Evolutionary conservation across 2,797 vertebrate species (phyloP).

Genomic region (Anisognathus igniventris): DNA sequence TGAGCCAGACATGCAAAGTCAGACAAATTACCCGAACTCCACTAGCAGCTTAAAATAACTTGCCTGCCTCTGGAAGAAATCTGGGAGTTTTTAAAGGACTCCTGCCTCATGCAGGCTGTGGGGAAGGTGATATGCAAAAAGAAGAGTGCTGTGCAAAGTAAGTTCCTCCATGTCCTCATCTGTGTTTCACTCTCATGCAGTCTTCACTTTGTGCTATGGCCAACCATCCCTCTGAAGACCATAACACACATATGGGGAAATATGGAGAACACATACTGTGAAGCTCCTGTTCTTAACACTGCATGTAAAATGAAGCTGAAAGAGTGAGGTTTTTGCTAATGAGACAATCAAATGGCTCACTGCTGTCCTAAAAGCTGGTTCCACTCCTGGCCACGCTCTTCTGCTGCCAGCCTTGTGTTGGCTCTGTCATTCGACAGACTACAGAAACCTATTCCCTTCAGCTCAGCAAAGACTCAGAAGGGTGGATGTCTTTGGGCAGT

Average conservation of each 20-base stretch:
- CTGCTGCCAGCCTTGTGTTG: not conserved
- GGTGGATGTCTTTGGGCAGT: not conserved
- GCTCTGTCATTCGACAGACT: not conserved
- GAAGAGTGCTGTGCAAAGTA: not conserved
- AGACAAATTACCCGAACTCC: not conserved
- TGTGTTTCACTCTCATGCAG: not conserved
- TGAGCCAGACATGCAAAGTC: not conserved
- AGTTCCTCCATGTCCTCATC: not conserved
- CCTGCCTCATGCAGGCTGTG: not conserved
- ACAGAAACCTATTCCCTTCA: not conserved
- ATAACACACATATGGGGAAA: not conserved
- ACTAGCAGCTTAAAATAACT: not conserved
- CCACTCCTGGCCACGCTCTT: not conserved
- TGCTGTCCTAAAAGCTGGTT: slow-evolving; percentile 17
- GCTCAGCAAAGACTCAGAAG: not conserved
- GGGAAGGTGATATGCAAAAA: not conserved
- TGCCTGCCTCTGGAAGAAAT: not conserved
- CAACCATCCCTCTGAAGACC: not conserved
- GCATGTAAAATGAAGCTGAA: slow-evolving; percentile 6
- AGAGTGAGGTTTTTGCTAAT: not conserved
- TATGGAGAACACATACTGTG: not conserved
- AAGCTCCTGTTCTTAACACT: not conserved
- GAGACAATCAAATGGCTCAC: not conserved
- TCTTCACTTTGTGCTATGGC: not conserved
- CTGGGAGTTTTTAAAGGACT: not conserved